These are phyloP conservation scores for Patella depressa DNA, from an alignment of 2,888 invertebrate genomes.

Conservation along the genomic window DNA sequence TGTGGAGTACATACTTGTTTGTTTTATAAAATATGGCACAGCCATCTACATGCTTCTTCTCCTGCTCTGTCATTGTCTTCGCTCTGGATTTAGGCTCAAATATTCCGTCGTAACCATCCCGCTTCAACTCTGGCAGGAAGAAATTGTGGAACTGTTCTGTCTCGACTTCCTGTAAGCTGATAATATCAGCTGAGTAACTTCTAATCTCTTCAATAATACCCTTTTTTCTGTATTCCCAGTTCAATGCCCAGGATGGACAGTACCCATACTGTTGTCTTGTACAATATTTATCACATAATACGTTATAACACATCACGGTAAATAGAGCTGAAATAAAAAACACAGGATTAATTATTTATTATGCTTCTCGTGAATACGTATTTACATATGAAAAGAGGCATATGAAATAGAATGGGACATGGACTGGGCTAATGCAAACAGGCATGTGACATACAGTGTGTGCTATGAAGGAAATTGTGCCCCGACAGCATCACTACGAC, in stretches of 20 bases:
- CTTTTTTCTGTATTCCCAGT: conserved; percentile 98
- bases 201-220: conserved; percentile 96
- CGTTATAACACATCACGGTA: conserved; percentile 99
- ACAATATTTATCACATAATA: conserved; percentile 98
- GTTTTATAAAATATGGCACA: conserved; percentile 95
- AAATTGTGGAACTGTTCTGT: conserved; percentile 98
- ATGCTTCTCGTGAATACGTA: too few relatives aligned
- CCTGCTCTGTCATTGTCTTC: conserved; percentile 97
- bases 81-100: conserved; percentile 98
- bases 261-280: conserved; percentile 99
- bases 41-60: conserved; percentile 97
- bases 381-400: background rate
- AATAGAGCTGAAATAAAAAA: conserved; percentile 80
- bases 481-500: too few relatives aligned
- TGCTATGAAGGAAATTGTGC: too few relatives aligned
- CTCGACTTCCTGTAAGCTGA: conserved; percentile 97
- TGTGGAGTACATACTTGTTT: conserved; percentile 68
- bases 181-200: conserved; percentile 96
- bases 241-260: conserved; percentile 98
- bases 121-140: conserved; percentile 93
- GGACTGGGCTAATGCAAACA: too few relatives aligned
- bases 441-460: too few relatives aligned
- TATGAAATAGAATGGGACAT: too few relatives aligned
- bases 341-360: too few relatives aligned
- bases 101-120: conserved; percentile 89